Conservation (phyloP, 2,888 invertebrate genomes). For the Synanthedon formicaeformis region DNA sequence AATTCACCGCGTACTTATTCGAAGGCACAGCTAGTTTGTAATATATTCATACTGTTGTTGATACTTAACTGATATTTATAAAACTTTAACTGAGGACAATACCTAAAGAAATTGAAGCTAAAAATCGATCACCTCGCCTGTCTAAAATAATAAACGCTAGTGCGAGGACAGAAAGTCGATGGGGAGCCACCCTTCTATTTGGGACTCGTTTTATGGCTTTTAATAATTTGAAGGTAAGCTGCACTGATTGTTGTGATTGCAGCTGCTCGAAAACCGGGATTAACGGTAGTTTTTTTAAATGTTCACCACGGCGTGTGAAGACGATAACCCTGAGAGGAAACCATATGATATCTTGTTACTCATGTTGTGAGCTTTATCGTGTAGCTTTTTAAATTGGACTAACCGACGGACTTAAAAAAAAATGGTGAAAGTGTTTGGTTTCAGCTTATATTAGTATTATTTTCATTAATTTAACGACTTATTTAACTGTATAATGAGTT, state of each 20-base stretch:
- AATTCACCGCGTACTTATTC: too few relatives aligned
- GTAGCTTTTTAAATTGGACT: too few relatives aligned
- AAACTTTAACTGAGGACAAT: too few relatives aligned
- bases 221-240: constrained; percentile 65
- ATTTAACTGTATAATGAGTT: too few relatives aligned
- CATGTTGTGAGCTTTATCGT: neutral
- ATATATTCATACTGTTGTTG: too few relatives aligned
- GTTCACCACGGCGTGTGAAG: constrained; percentile 23
- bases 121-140: constrained; percentile 54
- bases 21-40: too few relatives aligned
- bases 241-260: constrained; percentile 59
- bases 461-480: too few relatives aligned
- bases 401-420: too few relatives aligned
- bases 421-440: too few relatives aligned
- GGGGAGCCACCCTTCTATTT: constrained; percentile 58
- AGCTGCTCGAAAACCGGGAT: constrained; percentile 57
- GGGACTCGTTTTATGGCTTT: constrained; percentile 67
- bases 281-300: constrained; percentile 38
- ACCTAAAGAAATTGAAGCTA: constrained; percentile 13
- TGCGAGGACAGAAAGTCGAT: constrained; percentile 52
- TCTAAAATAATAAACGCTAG: constrained; percentile 52
- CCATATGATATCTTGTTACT: too few relatives aligned
- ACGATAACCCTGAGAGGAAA: neutral
- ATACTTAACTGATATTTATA: too few relatives aligned
- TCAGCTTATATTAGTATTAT: too few relatives aligned